Evolutionary conservation across 2,113 vertebrate genomes (phyloP).

Genomic region (Donacobius atricapilla): DNA sequence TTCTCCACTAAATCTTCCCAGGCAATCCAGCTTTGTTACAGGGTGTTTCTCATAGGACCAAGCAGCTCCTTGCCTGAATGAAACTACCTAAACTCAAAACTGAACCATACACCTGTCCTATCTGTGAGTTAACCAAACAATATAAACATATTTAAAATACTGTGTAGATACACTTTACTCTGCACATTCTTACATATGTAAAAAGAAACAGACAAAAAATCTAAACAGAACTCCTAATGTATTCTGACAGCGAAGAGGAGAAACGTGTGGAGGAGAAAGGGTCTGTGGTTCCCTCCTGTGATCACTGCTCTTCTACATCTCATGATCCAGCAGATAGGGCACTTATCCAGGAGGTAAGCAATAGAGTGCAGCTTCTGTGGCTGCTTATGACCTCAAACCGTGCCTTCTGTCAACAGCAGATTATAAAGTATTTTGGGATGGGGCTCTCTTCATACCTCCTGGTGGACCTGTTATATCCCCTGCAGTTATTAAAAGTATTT

Average conservation of each 20-base stretch:
- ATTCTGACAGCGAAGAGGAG: background rate
- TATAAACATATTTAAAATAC: background rate
- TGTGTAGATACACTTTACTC: background rate
- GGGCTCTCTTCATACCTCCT: background rate
- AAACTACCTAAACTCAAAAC: background rate
- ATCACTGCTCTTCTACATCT: background rate
- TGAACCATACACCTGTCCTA: background rate
- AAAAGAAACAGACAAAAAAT: background rate
- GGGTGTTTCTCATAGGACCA: background rate
- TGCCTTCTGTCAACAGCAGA: background rate
- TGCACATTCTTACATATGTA: background rate
- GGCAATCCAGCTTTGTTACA: background rate
- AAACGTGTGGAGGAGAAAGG: background rate
- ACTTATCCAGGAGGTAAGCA: background rate
- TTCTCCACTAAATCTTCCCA: background rate
- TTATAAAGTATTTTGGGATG: background rate
- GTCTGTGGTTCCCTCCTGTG: background rate
- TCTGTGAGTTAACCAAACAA: background rate
- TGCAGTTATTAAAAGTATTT: background rate
- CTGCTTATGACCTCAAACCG: background rate
- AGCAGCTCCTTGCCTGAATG: background rate
- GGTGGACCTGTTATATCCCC: background rate
- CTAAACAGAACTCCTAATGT: background rate
- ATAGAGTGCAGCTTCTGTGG: background rate
- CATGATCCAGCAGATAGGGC: background rate